Evolutionary conservation across 2,888 invertebrate genomes (phyloP).

Genomic region (Eretmocerus hayati): DNA sequence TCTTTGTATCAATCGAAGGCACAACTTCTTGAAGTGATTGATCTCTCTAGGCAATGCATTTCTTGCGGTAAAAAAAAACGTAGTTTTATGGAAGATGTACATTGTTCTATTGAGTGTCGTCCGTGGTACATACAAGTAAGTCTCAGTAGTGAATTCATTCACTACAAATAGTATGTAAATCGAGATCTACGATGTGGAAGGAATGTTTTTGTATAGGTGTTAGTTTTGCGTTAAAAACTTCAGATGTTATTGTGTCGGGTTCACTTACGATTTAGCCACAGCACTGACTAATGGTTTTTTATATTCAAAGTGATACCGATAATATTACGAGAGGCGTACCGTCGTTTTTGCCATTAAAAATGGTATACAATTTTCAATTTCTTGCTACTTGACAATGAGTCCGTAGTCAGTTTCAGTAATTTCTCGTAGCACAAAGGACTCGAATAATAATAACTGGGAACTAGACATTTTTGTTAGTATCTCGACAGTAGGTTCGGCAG

Average conservation of each 20-base stretch:
- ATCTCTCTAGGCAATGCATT: no score
- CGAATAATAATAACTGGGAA: conserved; percentile 10
- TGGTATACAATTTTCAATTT: conserved; percentile 14
- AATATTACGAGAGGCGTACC: conserved; percentile 9
- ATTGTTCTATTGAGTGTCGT: conserved; percentile 9
- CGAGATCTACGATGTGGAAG: conserved; percentile 23
- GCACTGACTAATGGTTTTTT: conserved; percentile 14
- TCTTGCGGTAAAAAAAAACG: no score
- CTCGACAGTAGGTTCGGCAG: conserved; percentile 15
- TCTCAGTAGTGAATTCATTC: conserved; percentile 36
- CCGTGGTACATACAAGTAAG: conserved; percentile 17
- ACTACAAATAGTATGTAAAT: conserved; percentile 7
- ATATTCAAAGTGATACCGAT: conserved; percentile 12
- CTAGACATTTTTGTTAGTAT: conserved; percentile 16
- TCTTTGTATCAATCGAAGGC: conserved; percentile 1
- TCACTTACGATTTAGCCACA: conserved; percentile 26
- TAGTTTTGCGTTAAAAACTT: conserved; percentile 27
- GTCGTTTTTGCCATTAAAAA: conserved; percentile 13
- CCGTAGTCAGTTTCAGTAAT: conserved; percentile 22
- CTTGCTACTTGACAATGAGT: conserved; percentile 19
- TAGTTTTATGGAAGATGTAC: conserved; percentile 8
- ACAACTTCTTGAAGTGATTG: no score
- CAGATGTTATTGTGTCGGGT: conserved; percentile 29
- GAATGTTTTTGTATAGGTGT: conserved; percentile 33
- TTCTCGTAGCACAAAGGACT: conserved; percentile 20